Base-by-base conservation (phyloP, 2,888 invertebrate genomes). In the Thecophora atra region DNA sequence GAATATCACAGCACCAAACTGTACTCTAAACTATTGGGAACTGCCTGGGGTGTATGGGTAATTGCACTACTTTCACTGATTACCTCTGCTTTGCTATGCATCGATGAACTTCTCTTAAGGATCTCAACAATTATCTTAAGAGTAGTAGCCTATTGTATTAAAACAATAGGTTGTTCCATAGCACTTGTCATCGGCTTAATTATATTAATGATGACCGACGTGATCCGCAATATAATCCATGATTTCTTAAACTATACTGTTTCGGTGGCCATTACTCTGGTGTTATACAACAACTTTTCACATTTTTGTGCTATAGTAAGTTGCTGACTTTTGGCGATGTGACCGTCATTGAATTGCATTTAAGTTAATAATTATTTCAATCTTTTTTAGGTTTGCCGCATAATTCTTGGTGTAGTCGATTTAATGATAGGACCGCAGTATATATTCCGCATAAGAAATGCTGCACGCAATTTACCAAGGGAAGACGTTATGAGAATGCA, bases 231-330 rank as follows among this genome's bases (percentile, higher is more conserved):
- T 7, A 56, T 76, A 7, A 47, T 78, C n/a, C 77, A 79, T 26
- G 79, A 79, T 58, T 19, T 79, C 5, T 79, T 79, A 30, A 75
- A 78, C 21, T 75, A 78, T 37, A 78, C 76, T 1, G 77, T 77
- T 19, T 77, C 75, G 0, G 17, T 77, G 2, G 71, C 74, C 15
- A 68, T 79, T 7, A 26, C 78, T 1, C 72, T 76, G 7, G 1
- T 78, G 8, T 17, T 77, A 19, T 63, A 76, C 47, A 73, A 67
- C 13, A 74, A 79, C 24, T 72, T 77, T 1, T 60, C 74, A 56
- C 73, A 72, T 47, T 8, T 74, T 3, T 2, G 15, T 4, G 63
- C 68, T 15, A 44, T 56, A 11, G 8, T 70, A 21, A 37, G 66
- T 0, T 64, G 26, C 5, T 54, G 28, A 11, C 15, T 64, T 44